phyloP scores from a whole-genome alignment of 2,113 vertebrate genomes.

The Syngnathus typhle region DNA sequence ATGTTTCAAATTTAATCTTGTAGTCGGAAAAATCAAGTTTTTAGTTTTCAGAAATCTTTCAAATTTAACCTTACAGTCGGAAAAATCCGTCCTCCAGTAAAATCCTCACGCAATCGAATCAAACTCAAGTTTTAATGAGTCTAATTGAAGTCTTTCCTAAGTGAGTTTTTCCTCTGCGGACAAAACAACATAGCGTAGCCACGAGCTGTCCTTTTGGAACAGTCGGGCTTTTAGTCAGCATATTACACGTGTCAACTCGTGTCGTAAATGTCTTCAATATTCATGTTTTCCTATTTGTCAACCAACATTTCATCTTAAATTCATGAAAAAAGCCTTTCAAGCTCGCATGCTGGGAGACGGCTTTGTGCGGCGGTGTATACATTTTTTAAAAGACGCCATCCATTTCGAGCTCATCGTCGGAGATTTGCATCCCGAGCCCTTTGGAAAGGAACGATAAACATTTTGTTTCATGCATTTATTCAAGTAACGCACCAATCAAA shows the following conservation, averaged over 20 bases:
- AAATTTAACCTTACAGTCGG: too few relatives aligned
- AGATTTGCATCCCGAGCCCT: constrained; percentile 65
- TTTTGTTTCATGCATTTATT: constrained; percentile 73
- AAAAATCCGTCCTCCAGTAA: too few relatives aligned
- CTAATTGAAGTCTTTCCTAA: constrained; percentile 45
- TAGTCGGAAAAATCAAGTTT: too few relatives aligned
- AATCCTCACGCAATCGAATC: too few relatives aligned
- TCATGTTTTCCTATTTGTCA: constrained; percentile 77
- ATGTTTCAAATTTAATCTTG: too few relatives aligned
- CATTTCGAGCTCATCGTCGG: constrained; percentile 66
- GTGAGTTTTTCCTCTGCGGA: constrained; percentile 42
- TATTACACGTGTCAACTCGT: constrained; percentile 74
- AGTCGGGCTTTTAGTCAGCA: constrained; percentile 71
- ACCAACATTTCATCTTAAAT: constrained; percentile 75
- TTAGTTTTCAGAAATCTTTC: too few relatives aligned
- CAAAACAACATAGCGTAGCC: constrained; percentile 16
- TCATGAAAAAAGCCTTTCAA: constrained; percentile 72
- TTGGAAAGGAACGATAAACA: constrained; percentile 67
- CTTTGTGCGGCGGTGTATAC: constrained; percentile 60
- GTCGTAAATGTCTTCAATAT: constrained; percentile 73
- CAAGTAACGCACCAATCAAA: constrained; percentile 54
- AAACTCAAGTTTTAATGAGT: constrained; percentile 31
- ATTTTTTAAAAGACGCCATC: constrained; percentile 71
- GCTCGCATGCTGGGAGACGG: constrained; percentile 51
- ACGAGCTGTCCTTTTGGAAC: constrained; percentile 46